phyloP scores from a whole-genome alignment of 2,797 vertebrate species.

The Sebastes melanostomus region DNA sequence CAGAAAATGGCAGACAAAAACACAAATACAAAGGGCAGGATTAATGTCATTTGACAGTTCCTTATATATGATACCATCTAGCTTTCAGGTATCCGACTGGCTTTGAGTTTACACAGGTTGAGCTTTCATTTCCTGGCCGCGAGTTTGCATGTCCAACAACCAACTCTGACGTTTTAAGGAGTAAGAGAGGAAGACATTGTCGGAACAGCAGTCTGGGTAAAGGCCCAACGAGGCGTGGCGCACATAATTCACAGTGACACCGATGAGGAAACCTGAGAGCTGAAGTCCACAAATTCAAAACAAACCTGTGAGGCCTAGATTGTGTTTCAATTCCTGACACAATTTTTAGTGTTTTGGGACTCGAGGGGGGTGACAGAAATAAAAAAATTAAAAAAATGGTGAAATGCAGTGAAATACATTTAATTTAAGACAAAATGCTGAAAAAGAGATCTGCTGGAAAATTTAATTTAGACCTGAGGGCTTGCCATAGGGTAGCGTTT shows the following conservation, averaged over 20 bases:
- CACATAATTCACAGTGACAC: conserved; percentile 79
- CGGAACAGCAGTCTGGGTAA: conserved; percentile 66
- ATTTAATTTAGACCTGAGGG: conserved; percentile 67
- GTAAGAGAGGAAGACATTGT: conserved; percentile 67
- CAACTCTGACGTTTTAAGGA: conserved; percentile 66
- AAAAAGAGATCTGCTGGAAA: conserved; percentile 63
- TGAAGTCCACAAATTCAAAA: conserved; percentile 63
- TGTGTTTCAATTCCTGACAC: conserved; percentile 50
- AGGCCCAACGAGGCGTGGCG: conserved; percentile 53
- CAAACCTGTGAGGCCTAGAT: conserved; percentile 56
- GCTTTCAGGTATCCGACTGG: conserved; percentile 67
- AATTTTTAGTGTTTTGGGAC: conserved; percentile 36
- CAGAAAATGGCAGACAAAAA: conserved; percentile 53
- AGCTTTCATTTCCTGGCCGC: conserved; percentile 78
- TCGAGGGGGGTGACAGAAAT: conserved; percentile 10
- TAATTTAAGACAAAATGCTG: conserved; percentile 54
- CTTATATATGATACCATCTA: conserved; percentile 71
- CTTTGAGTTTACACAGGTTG: conserved; percentile 76
- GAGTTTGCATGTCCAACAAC: conserved; percentile 63
- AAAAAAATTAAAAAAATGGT: conserved; percentile 38
- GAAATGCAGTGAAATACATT: conserved; percentile 67
- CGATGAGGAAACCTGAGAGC: conserved; percentile 67
- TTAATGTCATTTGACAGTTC: conserved; percentile 75
- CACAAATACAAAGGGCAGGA: conserved; percentile 48
- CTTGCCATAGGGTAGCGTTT: conserved; percentile 65